Base-by-base conservation (phyloP, 2,888 invertebrate species). In the Acleris sparsana region DNA sequence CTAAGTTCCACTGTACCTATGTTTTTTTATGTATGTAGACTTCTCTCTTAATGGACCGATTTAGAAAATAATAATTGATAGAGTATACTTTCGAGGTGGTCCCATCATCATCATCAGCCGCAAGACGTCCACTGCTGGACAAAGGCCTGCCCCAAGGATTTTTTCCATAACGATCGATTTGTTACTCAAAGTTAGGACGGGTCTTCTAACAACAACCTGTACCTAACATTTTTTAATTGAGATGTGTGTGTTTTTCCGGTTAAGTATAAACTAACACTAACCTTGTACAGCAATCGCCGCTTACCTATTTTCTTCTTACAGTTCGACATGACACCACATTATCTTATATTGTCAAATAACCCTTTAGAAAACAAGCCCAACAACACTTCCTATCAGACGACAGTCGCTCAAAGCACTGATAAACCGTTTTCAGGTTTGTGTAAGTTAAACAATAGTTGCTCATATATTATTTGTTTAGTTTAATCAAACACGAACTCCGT, bases 201-300 rank as follows among this genome's bases (percentile, higher is more conserved):
- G 13, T 11, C 39, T 39, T 39, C 39, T 39, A 39, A 11, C 39
- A 39, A 39, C 13, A 0, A 39, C 13, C 39, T 39, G 11, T 11
- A 39, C 13, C 2, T 39, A 39, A 0, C 4, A 5, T 7, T 2
- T 39, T 39, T 39, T 11, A 3, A 39, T 13, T 39, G 3, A n/a
- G n/a, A 44, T 44, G 5, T 7, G 1, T 44, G 25, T 44, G 1
- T 1, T 13, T 5, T 5, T 44, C 13, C 6, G 0, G 0, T n/a
- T 16, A 17, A 17, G 13, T 5, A n/a, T 17, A 46, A 46, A 3
- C 46, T 17, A 49, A 49, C n/a, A 73, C 73, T 71, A 60, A 74
- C 74, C 74, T 74, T 69, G 62, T 61, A 69, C 59, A 67, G 65
- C 25, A 73, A 53, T 4, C 62, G 72, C 17, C 69, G 72, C 43